A percentile compares a stretch with the other conserved stretches of the same genome.
These are phyloP conservation scores for Apogon talboti DNA, from an alignment of 2,797 vertebrate species.

Conservation along the genomic window DNA sequence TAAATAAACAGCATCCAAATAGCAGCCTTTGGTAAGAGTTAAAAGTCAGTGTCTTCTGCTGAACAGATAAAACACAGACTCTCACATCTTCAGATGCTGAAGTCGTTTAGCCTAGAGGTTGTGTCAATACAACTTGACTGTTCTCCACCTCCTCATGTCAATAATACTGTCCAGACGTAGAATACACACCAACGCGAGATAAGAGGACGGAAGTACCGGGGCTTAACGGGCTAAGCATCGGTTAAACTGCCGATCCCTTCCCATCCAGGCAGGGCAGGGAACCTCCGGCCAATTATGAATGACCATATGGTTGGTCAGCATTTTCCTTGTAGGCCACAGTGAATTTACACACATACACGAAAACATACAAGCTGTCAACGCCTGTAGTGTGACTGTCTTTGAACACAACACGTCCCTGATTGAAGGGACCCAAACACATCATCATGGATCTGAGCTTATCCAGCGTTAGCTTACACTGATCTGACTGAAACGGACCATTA, in stretches of 20 bases:
- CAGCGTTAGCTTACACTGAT: slow-evolving; percentile 17
- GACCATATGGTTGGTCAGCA: slow-evolving; percentile 37
- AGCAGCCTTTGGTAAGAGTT: too few species aligned
- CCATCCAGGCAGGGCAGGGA: slow-evolving; percentile 24
- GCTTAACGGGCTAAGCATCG: slow-evolving; percentile 76
- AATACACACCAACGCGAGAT: slow-evolving; percentile 39
- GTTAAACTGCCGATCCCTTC: slow-evolving; percentile 58
- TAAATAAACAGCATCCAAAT: too few species aligned
- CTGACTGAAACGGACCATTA: slow-evolving; percentile 14
- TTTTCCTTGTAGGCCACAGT: background rate
- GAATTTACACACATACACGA: background rate
- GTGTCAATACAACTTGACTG: slow-evolving; percentile 42
- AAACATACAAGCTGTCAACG: background rate
- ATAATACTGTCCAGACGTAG: slow-evolving; percentile 22
- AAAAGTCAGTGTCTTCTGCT: too few species aligned
- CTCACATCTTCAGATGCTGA: too few species aligned
- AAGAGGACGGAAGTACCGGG: slow-evolving; percentile 67
- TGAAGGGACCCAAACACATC: slow-evolving; percentile 10
- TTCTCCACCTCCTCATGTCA: slow-evolving; percentile 24
- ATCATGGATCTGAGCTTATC: slow-evolving; percentile 22
- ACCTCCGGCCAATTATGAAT: slow-evolving; percentile 31
- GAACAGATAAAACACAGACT: too few species aligned
- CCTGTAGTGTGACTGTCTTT: background rate
- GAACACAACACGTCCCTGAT: background rate
- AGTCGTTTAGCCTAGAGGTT: slow-evolving; percentile 38